Base-by-base conservation (phyloP, 2,113 vertebrate genomes). In the Gopherus evgoodei region DNA sequence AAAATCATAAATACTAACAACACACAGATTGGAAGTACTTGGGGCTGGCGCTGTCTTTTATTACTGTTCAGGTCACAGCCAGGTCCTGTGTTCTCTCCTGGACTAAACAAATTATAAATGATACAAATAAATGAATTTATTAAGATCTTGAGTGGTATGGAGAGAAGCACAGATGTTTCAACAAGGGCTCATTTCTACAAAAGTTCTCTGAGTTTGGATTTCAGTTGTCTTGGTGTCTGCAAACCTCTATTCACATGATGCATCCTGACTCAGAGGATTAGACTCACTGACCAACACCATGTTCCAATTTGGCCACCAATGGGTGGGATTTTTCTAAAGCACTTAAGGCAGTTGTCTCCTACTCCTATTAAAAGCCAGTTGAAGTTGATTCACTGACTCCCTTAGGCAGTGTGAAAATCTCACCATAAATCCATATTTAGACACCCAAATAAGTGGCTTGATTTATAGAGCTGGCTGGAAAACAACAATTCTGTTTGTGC, bases 391-490 rank as follows among this genome's bases (percentile, higher is more conserved):
- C 6, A 6, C 27, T 31, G 27, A 62, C 59, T 80, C 1, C 14
- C 87, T 57, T 4, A 75, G 54, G 5, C 2, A 5, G 29, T 88
- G 76, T 53, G 84, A 56, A 65, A 83, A 11, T 35, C 72, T 49
- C 54, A 49, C 86, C 14, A 21, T 69, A 78, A 95, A 93, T 94
- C 91, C 50, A 86, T n/a, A 57, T 3, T 44, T 83, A 31, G 76
- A 83, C 38, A 44, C 0, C 3, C 49, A 19, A 93, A 31, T 35
- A 91, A 94, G 57, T 56, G 90, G 42, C 47, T 56, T 89, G 62
- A 42, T 91, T 97, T 96, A 90, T 56, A 35, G 81, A 84, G 89
- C 56, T 95, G 7, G 87, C 62, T 65, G 62, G 31, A 65, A 35
- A 31, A 65, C 62, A 65, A 65, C 62, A 65, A 35, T 65, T 35